Conservation (phyloP, 2,888 invertebrate species). For the Drosophila diplacantha region DNA sequence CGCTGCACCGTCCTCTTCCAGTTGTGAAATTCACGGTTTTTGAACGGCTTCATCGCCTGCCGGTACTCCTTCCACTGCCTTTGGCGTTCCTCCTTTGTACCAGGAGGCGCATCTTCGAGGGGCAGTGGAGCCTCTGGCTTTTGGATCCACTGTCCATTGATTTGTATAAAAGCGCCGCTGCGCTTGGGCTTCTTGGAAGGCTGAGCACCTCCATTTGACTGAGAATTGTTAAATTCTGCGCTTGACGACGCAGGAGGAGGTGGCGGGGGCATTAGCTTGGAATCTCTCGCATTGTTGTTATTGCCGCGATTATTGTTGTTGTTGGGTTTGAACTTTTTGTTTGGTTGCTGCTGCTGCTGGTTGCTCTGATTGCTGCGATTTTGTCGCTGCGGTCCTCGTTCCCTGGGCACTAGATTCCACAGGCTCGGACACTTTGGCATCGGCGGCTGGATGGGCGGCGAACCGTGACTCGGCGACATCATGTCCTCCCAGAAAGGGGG, state of each 20-base stretch:
- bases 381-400: conserved; percentile 37
- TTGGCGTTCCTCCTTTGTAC: conserved; percentile 64
- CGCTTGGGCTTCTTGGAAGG: conserved; percentile 45
- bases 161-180: conserved; percentile 51
- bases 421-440: conserved; percentile 63
- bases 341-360: conserved; percentile 13
- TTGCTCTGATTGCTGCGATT: conserved; percentile 20
- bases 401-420: conserved; percentile 61
- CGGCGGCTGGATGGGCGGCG: conserved; percentile 62
- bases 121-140: conserved; percentile 61
- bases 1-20: conserved; percentile 70
- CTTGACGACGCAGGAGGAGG: conserved; percentile 36
- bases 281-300: conserved; percentile 37
- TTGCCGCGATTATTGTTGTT: conserved; percentile 21
- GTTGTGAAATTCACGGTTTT: conserved; percentile 72
- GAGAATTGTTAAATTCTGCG: conserved; percentile 4
- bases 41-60: conserved; percentile 72
- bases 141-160: conserved; percentile 62
- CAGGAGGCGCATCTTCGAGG: conserved; percentile 54
- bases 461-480: conserved; percentile 56
- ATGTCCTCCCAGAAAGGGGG: conserved; percentile 67
- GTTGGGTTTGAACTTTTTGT: conserved; percentile 23
- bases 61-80: conserved; percentile 70
- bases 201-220: conserved; percentile 21
- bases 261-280: conserved; percentile 49